phyloP scores from a whole-genome alignment of 2,113 vertebrate genomes.

The Polyodon spathula region DNA sequence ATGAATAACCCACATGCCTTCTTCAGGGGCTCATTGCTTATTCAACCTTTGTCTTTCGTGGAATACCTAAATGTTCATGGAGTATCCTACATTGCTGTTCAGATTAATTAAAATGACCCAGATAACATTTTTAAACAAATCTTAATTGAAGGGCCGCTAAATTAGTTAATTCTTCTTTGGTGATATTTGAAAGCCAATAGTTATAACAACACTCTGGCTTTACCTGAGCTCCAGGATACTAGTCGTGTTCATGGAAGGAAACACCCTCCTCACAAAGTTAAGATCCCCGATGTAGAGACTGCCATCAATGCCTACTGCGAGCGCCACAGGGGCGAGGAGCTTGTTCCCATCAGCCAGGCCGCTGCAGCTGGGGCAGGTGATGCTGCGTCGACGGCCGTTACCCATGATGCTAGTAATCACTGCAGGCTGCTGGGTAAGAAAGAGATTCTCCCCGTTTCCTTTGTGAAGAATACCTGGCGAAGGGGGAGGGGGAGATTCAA shows the following conservation, averaged over 20 bases:
- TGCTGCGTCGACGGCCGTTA: slow-evolving; percentile 88
- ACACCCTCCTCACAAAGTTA: slow-evolving; percentile 91
- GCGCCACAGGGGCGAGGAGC: slow-evolving; percentile 91
- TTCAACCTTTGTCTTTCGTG: too few species aligned
- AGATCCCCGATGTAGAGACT: slow-evolving; percentile 96
- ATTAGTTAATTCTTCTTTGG: not conserved
- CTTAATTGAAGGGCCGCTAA: not conserved
- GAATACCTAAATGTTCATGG: too few species aligned
- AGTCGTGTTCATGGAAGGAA: slow-evolving; percentile 90
- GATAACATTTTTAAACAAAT: too few species aligned
- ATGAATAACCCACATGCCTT: too few species aligned
- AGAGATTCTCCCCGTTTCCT: slow-evolving; percentile 93
- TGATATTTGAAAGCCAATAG: not conserved
- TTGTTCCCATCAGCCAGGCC: slow-evolving; percentile 96
- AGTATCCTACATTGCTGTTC: too few species aligned
- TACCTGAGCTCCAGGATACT: slow-evolving; percentile 94
- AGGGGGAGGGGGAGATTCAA: too few species aligned
- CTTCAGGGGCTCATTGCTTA: too few species aligned
- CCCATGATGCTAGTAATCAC: slow-evolving; percentile 96
- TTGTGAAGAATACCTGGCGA: slow-evolving; percentile 95
- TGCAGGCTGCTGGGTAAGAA: slow-evolving; percentile 89
- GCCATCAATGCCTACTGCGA: slow-evolving; percentile 87
- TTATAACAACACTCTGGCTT: slow-evolving; percentile 15
- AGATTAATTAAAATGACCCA: too few species aligned
- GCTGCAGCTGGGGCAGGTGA: slow-evolving; percentile 96